phyloP scores from a whole-genome alignment of 2,888 invertebrate genomes.

The Hydrotaea cyrtoneurina region DNA sequence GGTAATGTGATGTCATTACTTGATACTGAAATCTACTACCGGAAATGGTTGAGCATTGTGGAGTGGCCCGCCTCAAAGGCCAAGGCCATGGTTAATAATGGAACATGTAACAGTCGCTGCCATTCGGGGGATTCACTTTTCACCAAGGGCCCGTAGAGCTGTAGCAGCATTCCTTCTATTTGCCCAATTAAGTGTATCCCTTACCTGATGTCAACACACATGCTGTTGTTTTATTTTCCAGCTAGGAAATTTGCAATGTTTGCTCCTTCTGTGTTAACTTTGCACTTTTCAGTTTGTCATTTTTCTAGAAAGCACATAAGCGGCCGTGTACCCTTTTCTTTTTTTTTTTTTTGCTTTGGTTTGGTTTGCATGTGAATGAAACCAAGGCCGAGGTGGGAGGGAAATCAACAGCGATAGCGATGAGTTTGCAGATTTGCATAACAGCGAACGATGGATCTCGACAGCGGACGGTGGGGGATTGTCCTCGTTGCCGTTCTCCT shows the following conservation, averaged over 20 bases:
- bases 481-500: not conserved
- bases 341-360: too few relatives aligned
- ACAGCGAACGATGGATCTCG: not conserved
- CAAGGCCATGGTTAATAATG: too few relatives aligned
- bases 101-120: too few relatives aligned
- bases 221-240: not conserved
- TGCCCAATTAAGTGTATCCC: too few relatives aligned
- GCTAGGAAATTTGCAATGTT: not conserved
- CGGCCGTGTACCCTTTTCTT: not conserved
- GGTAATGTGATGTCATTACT: too few relatives aligned
- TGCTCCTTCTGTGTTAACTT: not conserved
- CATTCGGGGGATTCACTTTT: too few relatives aligned
- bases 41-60: too few relatives aligned
- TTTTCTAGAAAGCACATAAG: not conserved
- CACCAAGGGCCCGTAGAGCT: too few relatives aligned
- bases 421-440: not conserved
- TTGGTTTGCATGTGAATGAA: not conserved
- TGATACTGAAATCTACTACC: too few relatives aligned
- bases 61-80: too few relatives aligned
- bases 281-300: not conserved
- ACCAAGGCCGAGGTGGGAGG: not conserved
- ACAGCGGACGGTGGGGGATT: not conserved
- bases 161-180: too few relatives aligned
- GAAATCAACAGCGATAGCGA: not conserved
- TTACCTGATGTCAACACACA: too few relatives aligned